Conservation (phyloP, 2,888 invertebrate genomes). For the Pammene fasciana region DNA sequence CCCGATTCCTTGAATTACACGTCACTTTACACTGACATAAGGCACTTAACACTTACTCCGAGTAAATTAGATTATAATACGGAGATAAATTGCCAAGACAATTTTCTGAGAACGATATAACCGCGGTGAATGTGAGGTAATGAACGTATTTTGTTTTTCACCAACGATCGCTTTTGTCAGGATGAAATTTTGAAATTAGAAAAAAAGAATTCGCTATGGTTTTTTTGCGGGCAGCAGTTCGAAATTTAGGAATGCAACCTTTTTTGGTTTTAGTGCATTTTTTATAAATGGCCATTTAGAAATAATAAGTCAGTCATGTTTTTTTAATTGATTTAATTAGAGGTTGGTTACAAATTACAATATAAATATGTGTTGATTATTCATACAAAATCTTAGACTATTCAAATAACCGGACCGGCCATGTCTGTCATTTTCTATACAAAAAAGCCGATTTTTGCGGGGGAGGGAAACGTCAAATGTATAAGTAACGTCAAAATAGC, state of each 20-base stretch:
- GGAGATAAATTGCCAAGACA: conserved; percentile 18
- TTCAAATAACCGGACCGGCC: no score
- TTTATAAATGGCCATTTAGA: background rate
- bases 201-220: conserved; percentile 37
- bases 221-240: conserved; percentile 14
- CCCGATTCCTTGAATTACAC: conserved; percentile 35
- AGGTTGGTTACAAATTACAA: background rate
- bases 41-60: conserved; percentile 37
- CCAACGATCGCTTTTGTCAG: conserved; percentile 29
- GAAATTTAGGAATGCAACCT: background rate
- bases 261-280: background rate
- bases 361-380: background rate
- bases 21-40: conserved; percentile 42
- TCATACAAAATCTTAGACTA: no score
- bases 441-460: no score
- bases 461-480: no score
- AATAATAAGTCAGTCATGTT: background rate
- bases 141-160: conserved; percentile 39
- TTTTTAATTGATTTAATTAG: background rate
- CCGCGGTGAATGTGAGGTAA: conserved; percentile 19
- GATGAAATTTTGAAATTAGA: conserved; percentile 40
- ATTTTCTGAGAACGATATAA: conserved; percentile 19
- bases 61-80: conserved; percentile 19
- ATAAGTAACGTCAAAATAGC: no score
- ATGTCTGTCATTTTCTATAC: no score